A percentile compares a stretch with the other conserved stretches of the same genome.
Evolutionary conservation across 2,888 invertebrate species (phyloP).

Genomic region (Zaprionus bogoriensis): DNA sequence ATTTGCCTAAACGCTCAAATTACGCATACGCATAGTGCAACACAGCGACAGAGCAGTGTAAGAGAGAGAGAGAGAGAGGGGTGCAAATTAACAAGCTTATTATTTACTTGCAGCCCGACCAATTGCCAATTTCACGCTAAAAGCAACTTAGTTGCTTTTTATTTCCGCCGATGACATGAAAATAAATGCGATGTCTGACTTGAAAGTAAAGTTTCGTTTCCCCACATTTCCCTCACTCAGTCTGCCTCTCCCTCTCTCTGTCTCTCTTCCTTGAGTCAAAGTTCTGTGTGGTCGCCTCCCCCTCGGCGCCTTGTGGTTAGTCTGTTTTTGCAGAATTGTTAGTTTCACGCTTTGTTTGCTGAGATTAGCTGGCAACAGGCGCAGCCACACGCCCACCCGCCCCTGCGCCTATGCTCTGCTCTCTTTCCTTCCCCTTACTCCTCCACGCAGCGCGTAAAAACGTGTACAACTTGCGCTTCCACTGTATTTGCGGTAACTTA

Average conservation of each 20-base stretch:
- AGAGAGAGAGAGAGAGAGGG: no score
- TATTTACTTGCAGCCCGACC: conserved; percentile 42
- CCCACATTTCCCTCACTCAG: conserved; percentile 16
- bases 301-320: conserved; percentile 55
- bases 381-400: neutral
- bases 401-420: neutral
- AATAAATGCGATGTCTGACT: conserved; percentile 74
- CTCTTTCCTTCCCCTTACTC: conserved; percentile 8
- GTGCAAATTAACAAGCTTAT: conserved; percentile 63
- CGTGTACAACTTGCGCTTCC: conserved; percentile 56
- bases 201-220: conserved; percentile 72
- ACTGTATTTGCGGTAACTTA: conserved; percentile 65
- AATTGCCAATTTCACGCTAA: conserved; percentile 50
- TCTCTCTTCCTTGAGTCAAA: neutral
- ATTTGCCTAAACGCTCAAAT: conserved; percentile 39
- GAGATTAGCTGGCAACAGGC: conserved; percentile 49
- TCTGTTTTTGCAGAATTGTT: conserved; percentile 73
- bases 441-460: conserved; percentile 49
- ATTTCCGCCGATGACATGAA: conserved; percentile 56
- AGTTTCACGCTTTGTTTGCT: conserved; percentile 57
- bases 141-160: conserved; percentile 12
- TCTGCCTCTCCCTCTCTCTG: neutral
- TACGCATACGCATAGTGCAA: conserved; percentile 52
- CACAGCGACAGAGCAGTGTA: conserved; percentile 10
- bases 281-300: neutral